Conservation (phyloP, 2,797 vertebrate species). For the Liparis tanakae region DNA sequence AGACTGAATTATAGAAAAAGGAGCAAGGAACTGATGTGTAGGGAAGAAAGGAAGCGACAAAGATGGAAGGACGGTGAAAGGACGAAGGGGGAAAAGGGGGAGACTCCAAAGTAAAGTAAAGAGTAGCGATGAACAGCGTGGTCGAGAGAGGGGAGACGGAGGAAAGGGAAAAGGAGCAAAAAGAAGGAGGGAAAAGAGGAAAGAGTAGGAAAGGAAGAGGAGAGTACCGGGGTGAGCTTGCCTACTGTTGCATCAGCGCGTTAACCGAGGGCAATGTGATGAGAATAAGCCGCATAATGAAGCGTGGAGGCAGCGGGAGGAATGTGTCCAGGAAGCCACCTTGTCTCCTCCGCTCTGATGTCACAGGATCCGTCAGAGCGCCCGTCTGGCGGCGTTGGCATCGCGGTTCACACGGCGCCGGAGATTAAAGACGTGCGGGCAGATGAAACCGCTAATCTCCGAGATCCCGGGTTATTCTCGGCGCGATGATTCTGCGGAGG, state of each 20-base stretch:
- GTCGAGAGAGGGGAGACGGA: not conserved
- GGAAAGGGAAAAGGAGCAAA: slow-evolving; percentile 19
- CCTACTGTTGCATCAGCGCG: slow-evolving; percentile 73
- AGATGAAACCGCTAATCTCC: slow-evolving; percentile 47
- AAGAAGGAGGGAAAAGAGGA: slow-evolving; percentile 36
- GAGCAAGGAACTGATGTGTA: slow-evolving; percentile 9
- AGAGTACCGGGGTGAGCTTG: slow-evolving; percentile 57
- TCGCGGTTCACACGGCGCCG: slow-evolving; percentile 7
- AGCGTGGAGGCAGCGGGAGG: slow-evolving; percentile 61
- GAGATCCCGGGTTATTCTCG: slow-evolving; percentile 50
- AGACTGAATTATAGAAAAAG: not conserved
- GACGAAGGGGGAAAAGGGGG: not conserved
- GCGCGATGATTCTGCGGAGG: not conserved
- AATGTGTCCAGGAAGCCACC: slow-evolving; percentile 71
- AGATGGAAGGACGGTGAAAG: not conserved
- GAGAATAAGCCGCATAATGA: slow-evolving; percentile 76
- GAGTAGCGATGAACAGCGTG: not conserved
- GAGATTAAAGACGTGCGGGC: slow-evolving; percentile 30
- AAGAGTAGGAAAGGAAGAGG: not conserved
- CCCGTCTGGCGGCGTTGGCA: slow-evolving; percentile 53
- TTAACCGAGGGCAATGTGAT: slow-evolving; percentile 70
- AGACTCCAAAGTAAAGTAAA: not conserved
- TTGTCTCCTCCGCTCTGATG: slow-evolving; percentile 68
- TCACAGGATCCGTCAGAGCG: slow-evolving; percentile 45
- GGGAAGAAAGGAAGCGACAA: not conserved